A percentile compares a stretch with the other conserved stretches of the same genome.
phyloP scores from a whole-genome alignment of 2,113 vertebrate species.

The Tachysurus fulvidraco region DNA sequence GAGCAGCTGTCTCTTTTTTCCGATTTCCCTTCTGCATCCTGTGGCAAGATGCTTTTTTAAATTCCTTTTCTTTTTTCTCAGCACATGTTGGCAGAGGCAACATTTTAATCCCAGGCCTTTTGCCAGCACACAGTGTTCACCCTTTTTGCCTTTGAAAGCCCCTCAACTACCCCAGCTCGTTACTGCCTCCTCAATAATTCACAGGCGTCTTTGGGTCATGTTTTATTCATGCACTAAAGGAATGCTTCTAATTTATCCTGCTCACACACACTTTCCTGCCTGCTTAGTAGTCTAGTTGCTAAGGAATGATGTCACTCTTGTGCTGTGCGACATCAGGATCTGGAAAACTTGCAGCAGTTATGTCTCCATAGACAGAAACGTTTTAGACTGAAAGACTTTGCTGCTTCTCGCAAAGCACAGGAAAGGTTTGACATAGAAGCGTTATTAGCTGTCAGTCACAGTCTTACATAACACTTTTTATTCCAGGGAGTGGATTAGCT shows the following conservation, averaged over 20 bases:
- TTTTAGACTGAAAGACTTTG: not conserved
- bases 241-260: conserved; percentile 58
- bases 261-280: conserved; percentile 39
- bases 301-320: conserved; percentile 38
- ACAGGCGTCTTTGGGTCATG: conserved; percentile 63
- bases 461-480: conserved; percentile 55
- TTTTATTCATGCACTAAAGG: conserved; percentile 70
- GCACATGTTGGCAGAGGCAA: conserved; percentile 5
- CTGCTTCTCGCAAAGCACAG: not conserved
- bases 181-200: conserved; percentile 70
- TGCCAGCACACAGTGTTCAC: conserved; percentile 18
- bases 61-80: not conserved
- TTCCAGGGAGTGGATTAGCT: conserved; percentile 66
- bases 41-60: not conserved
- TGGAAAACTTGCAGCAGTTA: conserved; percentile 26
- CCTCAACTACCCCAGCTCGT: conserved; percentile 53
- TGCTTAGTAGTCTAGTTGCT: conserved; percentile 45
- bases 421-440: not conserved
- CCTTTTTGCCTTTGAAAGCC: conserved; percentile 48
- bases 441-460: not conserved
- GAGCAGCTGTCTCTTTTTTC: conserved; percentile 13
- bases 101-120: conserved; percentile 54
- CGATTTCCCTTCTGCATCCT: conserved; percentile 2
- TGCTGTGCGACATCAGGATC: conserved; percentile 3
- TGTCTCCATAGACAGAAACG: conserved; percentile 30